phyloP scores from a whole-genome alignment of 1,140 invertebrate species.

The Belonocnema kinseyi region DNA sequence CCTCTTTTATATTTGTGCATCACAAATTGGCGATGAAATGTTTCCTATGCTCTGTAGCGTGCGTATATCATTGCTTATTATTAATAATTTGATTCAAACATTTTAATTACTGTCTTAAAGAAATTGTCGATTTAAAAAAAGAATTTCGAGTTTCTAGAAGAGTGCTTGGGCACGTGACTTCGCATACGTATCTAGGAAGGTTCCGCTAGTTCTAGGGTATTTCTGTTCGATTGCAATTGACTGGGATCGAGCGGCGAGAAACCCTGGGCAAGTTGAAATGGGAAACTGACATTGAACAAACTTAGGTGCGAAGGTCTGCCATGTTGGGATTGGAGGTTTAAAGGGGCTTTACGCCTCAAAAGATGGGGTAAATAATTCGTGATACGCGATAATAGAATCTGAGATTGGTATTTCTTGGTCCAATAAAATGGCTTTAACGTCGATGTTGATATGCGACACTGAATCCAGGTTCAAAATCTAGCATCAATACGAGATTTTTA shows the following conservation, averaged over 20 bases:
- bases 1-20: too few relatives aligned
- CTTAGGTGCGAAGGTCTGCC: constrained; percentile 24
- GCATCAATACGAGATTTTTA: constrained; percentile 21
- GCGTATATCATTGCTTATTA: too few relatives aligned
- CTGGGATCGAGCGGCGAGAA: constrained; percentile 36
- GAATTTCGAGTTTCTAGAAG: neutral
- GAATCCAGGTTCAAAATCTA: constrained; percentile 42
- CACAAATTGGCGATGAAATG: too few relatives aligned
- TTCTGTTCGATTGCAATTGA: constrained; percentile 44
- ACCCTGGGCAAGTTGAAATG: constrained; percentile 47
- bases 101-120: too few relatives aligned
- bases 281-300: constrained; percentile 50
- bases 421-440: constrained; percentile 43
- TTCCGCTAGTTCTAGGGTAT: constrained; percentile 18
- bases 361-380: constrained; percentile 52
- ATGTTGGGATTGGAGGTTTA: constrained; percentile 38
- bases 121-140: neutral
- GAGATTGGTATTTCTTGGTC: constrained; percentile 53
- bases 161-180: constrained; percentile 7
- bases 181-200: neutral
- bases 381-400: constrained; percentile 55
- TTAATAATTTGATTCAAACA: too few relatives aligned
- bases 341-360: constrained; percentile 51
- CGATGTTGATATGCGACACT: constrained; percentile 47
- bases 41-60: too few relatives aligned